Base-by-base conservation (phyloP, 2,888 invertebrate species). In the Nymphalis urticae region DNA sequence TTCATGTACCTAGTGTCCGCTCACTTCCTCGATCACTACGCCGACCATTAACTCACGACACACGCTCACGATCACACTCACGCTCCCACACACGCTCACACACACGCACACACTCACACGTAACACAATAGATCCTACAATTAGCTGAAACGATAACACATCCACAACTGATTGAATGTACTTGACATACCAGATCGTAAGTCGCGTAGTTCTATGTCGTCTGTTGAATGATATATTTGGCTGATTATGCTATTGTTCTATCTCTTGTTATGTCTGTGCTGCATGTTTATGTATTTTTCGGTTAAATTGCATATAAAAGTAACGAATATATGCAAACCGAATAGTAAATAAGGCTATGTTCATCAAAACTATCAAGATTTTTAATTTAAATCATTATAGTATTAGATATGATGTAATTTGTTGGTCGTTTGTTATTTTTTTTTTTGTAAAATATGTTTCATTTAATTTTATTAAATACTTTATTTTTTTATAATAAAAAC, bases 1-100 rank as follows among this genome's bases (percentile, higher is more conserved):
- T 81, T 77, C 73, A 75, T 77, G 72, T 75, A 72, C 70, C 69
- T 77, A 72, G 64, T 64, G 27, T 64, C 56, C 27, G 60, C 61
- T 48, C 21, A 50, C 50, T n/a, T 19, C 50, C 50, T n/a, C n/a
- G 42, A 65, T 3, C 48, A 58, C 64, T 54, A 65, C 64, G 62
- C 63, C 56, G 66, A 76, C 72, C 69, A 72, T 72, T 66, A 71
- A 76, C 58, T 50, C 73, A 70, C 75, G 70, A 56, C 60, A 62
- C 64, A 36, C 59, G 61, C 64, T 54, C 24, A 65, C 59, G 21
- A 54, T 61, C 48, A 27, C 63, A 64, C 68, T 47, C 64, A 69
- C 56, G 42, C 50, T 4, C 56, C 60, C 62, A 62, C 59, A 42
- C 13, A 61, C 59, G 54, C 60, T 19, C 62, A 51, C 48, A 50